phyloP scores from a whole-genome alignment of 2,113 vertebrate genomes.

The Scomber scombrus region DNA sequence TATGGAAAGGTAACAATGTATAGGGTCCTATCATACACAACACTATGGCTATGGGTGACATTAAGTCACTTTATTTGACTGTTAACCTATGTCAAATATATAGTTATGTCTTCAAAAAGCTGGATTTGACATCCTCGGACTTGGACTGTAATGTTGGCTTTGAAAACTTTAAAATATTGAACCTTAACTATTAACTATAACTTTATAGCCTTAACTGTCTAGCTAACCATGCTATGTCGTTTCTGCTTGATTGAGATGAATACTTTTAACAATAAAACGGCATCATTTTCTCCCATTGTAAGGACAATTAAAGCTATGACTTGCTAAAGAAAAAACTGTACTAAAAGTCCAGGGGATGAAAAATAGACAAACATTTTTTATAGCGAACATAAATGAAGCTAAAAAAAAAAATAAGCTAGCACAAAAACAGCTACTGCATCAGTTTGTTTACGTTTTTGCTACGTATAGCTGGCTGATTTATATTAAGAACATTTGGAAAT shows the following conservation, averaged over 20 bases:
- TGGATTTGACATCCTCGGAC: not conserved
- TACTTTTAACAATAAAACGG: not conserved
- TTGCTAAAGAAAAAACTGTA: not conserved
- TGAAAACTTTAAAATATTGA: not conserved
- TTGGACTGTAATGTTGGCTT: not conserved
- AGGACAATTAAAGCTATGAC: not conserved
- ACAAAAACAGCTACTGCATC: not conserved
- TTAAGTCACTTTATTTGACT: not conserved
- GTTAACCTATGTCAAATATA: no score
- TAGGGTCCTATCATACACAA: not conserved
- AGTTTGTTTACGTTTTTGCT: not conserved
- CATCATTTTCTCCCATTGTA: not conserved
- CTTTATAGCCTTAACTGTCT: no score
- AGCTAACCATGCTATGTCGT: no score
- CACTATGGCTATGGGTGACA: not conserved
- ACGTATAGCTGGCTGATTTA: not conserved
- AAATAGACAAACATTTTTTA: not conserved
- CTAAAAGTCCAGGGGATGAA: not conserved
- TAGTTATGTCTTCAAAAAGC: no score
- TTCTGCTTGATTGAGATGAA: no score
- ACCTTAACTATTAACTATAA: no score
- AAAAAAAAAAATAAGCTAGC: conserved; percentile 25
- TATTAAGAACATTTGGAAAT: not conserved
- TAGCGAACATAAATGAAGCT: not conserved
- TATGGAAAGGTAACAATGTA: not conserved